Conservation (phyloP, 2,797 vertebrate genomes). For the Gymnocypris eckloni region DNA sequence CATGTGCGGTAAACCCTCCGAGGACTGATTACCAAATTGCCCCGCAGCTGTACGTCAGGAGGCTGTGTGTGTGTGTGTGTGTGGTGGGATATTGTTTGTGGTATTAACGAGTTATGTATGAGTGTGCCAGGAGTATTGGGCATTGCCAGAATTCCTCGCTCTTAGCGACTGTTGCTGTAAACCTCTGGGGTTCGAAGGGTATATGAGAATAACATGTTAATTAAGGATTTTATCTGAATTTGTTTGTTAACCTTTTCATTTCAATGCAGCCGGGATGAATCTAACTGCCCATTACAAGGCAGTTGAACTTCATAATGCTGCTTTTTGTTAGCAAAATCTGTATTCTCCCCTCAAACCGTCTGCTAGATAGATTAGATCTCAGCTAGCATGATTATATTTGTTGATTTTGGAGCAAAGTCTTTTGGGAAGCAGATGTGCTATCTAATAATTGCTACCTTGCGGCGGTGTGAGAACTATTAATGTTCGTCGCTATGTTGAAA, state of each 20-base stretch:
- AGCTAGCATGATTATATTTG: background rate
- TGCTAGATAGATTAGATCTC: conserved; percentile 15
- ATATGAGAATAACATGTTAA: conserved; percentile 57
- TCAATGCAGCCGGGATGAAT: conserved; percentile 3
- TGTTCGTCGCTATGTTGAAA: conserved; percentile 10
- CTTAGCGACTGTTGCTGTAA: conserved; percentile 50
- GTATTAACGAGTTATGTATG: conserved; percentile 76
- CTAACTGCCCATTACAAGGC: background rate
- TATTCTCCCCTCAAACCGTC: background rate
- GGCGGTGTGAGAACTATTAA: background rate
- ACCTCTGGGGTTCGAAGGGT: conserved; percentile 47
- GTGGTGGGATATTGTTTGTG: conserved; percentile 65
- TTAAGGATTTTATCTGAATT: conserved; percentile 61
- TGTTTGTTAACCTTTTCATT: conserved; percentile 40
- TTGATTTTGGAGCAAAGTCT: background rate
- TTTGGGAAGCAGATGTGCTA: conserved; percentile 23
- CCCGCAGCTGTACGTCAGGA: conserved; percentile 61
- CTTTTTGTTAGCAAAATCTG: background rate
- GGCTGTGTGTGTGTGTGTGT: conserved; percentile 28
- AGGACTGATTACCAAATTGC: conserved; percentile 68
- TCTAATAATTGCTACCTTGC: conserved; percentile 25
- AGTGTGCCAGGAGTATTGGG: conserved; percentile 68
- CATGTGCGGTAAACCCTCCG: conserved; percentile 41
- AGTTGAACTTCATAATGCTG: background rate
- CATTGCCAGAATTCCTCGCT: conserved; percentile 55